These are phyloP conservation scores for Sebastiscus tertius DNA, from an alignment of 2,797 vertebrate genomes.

Conservation along the genomic window DNA sequence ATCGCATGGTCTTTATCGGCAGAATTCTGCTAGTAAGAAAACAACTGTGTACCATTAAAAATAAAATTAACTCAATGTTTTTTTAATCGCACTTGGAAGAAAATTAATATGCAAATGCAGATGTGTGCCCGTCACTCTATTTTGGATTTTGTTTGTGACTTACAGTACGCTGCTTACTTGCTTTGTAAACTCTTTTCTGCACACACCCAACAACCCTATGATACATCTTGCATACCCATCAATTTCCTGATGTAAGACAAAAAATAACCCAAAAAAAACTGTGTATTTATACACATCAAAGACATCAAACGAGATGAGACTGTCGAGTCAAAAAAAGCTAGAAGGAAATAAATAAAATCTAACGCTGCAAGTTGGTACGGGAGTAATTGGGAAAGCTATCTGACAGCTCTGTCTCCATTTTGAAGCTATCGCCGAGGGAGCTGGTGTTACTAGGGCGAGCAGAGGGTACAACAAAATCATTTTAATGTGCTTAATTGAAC, in stretches of 20 bases:
- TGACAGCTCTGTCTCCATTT: slow-evolving; percentile 20
- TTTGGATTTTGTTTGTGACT: neutral
- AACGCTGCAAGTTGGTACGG: neutral
- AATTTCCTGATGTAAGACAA: slow-evolving; percentile 3
- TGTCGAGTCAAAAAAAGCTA: slow-evolving; percentile 1
- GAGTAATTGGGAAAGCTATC: slow-evolving; percentile 19
- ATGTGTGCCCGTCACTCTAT: neutral
- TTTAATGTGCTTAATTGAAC: slow-evolving; percentile 51
- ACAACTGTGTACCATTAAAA: neutral
- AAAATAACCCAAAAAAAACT: neutral
- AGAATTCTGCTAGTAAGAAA: neutral
- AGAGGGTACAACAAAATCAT: slow-evolving; percentile 33
- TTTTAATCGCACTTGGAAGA: neutral
- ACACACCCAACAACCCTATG: neutral
- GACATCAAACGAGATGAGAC: neutral
- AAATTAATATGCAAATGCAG: neutral
- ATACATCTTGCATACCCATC: neutral
- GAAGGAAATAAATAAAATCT: slow-evolving; percentile 19
- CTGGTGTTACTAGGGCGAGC: neutral
- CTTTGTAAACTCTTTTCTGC: neutral
- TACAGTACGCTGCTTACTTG: neutral
- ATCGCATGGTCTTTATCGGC: neutral
- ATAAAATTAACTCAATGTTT: neutral
- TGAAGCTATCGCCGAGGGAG: slow-evolving; percentile 5
- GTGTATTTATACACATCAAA: slow-evolving; percentile 12